Evolutionary conservation across 2,888 invertebrate genomes (phyloP).

Genomic region (Mimachlamys varia): DNA sequence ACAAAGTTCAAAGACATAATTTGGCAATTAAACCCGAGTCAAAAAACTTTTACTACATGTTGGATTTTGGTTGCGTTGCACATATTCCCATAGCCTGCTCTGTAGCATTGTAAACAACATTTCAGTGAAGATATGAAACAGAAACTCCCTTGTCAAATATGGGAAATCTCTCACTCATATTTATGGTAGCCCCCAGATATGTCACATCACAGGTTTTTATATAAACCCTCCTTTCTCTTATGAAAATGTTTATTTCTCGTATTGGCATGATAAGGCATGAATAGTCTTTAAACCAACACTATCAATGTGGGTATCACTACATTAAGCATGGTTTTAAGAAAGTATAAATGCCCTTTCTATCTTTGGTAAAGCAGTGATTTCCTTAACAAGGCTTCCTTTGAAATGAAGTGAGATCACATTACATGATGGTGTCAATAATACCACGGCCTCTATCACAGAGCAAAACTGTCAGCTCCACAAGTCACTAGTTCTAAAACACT

Average conservation of each 20-base stretch:
- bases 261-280: not conserved
- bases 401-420: not conserved
- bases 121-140: not conserved
- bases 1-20: not conserved
- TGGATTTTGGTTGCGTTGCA: not conserved
- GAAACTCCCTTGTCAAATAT: slow-evolving; percentile 8
- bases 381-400: not conserved
- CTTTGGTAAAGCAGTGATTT: not conserved
- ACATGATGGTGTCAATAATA: not conserved
- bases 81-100: not conserved
- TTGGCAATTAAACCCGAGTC: not conserved
- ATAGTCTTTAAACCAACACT: not conserved
- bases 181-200: not conserved
- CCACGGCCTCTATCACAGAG: not conserved
- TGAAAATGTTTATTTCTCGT: not conserved
- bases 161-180: not conserved
- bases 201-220: not conserved
- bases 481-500: not conserved
- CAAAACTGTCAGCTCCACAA: not conserved
- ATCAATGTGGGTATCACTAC: not conserved
- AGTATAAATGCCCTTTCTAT: not conserved
- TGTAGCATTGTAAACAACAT: not conserved
- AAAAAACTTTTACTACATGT: not conserved
- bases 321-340: not conserved
- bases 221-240: not conserved